phyloP scores from a whole-genome alignment of 2,888 invertebrate genomes.

The Microchrysa polita region DNA sequence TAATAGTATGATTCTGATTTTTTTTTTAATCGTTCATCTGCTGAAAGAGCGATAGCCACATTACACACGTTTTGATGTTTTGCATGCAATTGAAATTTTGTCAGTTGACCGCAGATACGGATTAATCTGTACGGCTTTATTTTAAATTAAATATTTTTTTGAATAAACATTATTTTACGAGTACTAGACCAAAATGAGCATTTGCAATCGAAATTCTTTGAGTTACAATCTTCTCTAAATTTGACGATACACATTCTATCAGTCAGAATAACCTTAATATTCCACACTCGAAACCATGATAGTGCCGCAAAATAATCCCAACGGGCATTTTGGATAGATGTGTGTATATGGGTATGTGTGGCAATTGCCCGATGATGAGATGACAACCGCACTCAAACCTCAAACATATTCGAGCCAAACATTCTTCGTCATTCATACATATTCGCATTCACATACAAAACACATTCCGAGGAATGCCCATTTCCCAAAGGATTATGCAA shows the following conservation, averaged over 20 bases:
- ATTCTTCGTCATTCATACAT: background rate
- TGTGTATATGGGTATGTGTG: too few species aligned
- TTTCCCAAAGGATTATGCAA: slow-evolving; percentile 2
- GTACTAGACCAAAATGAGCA: too few species aligned
- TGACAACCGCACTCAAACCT: background rate
- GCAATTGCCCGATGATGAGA: background rate
- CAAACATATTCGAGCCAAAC: background rate
- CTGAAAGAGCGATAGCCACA: too few species aligned
- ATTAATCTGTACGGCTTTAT: too few species aligned
- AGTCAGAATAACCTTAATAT: slow-evolving; percentile 5
- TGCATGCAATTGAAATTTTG: too few species aligned
- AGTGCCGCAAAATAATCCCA: slow-evolving; percentile 23
- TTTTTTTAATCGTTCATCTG: background rate
- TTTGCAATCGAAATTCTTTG: too few species aligned
- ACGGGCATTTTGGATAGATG: slow-evolving; percentile 6
- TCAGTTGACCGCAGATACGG: too few species aligned
- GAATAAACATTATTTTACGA: too few species aligned
- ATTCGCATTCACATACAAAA: background rate
- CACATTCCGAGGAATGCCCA: background rate
- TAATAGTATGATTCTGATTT: background rate
- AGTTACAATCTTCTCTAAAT: too few species aligned
- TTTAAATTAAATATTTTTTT: too few species aligned
- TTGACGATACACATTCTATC: background rate
- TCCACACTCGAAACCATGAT: background rate
- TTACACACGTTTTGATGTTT: too few species aligned